Evolutionary conservation across 2,888 invertebrate species (phyloP).

Genomic region (Agonopterix heracliana): DNA sequence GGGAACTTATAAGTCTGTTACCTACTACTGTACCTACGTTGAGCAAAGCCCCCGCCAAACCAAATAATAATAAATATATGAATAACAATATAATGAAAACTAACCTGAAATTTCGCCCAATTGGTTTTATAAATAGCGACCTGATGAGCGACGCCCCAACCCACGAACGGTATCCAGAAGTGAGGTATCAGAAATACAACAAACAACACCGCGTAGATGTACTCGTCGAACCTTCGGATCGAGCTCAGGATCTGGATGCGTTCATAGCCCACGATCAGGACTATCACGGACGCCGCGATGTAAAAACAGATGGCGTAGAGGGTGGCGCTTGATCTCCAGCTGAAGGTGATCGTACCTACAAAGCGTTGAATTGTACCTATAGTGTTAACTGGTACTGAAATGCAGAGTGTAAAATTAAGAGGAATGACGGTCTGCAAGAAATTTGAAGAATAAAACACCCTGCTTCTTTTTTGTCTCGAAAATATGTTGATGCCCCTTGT

Average conservation of each 20-base stretch:
- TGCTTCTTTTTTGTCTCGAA: too few relatives aligned
- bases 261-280: slow-evolving; percentile 78
- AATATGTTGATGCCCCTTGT: too few relatives aligned
- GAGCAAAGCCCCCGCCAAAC: too few relatives aligned
- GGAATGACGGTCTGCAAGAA: background rate
- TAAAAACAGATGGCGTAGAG: slow-evolving; percentile 81
- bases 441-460: too few relatives aligned
- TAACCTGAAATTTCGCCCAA: slow-evolving; percentile 81
- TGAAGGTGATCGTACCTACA: slow-evolving; percentile 76
- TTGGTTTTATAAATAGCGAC: slow-evolving; percentile 82
- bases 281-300: slow-evolving; percentile 72
- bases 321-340: slow-evolving; percentile 79
- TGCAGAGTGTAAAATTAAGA: background rate
- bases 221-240: slow-evolving; percentile 80
- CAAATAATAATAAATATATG: too few relatives aligned
- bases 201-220: slow-evolving; percentile 81
- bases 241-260: slow-evolving; percentile 77
- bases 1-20: too few relatives aligned
- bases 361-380: background rate
- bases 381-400: background rate
- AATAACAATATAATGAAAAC: slow-evolving; percentile 9
- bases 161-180: slow-evolving; percentile 82
- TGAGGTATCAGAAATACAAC: slow-evolving; percentile 81
- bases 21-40: too few relatives aligned
- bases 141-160: slow-evolving; percentile 82